Base-by-base conservation (phyloP, 2,888 invertebrate genomes). In the Eristalinus sepulchralis region DNA sequence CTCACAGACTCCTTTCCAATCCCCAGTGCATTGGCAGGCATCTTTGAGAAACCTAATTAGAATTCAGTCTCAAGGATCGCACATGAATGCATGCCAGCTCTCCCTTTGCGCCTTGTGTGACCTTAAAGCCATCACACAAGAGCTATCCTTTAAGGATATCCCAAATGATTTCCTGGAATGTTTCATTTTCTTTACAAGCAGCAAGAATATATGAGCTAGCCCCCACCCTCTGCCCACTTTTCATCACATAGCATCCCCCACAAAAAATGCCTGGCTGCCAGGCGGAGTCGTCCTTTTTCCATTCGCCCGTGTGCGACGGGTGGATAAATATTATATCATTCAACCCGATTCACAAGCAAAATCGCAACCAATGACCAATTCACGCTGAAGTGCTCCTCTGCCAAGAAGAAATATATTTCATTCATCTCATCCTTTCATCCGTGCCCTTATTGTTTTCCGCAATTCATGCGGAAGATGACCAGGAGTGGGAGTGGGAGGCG, bases 301-400 rank as follows among this genome's bases (percentile, higher is more conserved):
- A 8, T 67, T 17, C 71, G 20, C 39, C 8, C 27, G 39, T 75
- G 20, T 36, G 33, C 24, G 72, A 71, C 55, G 75, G 66, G 36
- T 39, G 68, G 59, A 4, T 33, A 72, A 81, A 82, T 82, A 82
- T 85, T 78, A 73, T 77, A 77, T 82, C 81, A 73, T 82, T 85
- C 81, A 72, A 71, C 76, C 67, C 76, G 57, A 83, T 77, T 67
- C 63, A 71, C 62, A 55, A 31, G 34, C 20, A 53, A 78, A 76
- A 76, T 66, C 83, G 68, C 24, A 73, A 75, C 64, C 79, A 83
- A 78, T 79, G 83, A 59, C 83, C 83, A 79, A 83, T 84, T 71
- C 80, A 62, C 36, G 66, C 62, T 72, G 66, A 84, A 77, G 76
- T 77, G 67, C 60, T 53, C 34, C 64, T 33, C 27, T 17, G 31